A percentile compares a stretch with the other conserved stretches of the same genome.
Evolutionary conservation across 2,113 vertebrate species (phyloP).

Genomic region (Dasyprocta punctata): DNA sequence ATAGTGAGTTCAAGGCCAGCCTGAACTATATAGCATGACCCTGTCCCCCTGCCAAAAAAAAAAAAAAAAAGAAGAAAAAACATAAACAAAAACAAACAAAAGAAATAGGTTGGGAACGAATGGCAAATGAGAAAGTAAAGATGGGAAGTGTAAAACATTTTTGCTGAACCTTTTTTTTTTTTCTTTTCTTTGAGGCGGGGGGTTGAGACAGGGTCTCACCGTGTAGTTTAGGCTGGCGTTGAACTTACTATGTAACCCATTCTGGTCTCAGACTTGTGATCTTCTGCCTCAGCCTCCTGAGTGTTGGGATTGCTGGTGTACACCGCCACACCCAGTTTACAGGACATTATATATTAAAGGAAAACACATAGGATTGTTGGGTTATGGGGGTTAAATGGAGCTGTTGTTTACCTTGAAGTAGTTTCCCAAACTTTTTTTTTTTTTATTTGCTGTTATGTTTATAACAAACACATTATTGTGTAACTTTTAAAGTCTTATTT

Average conservation of each 20-base stretch:
- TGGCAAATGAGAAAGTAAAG: not conserved
- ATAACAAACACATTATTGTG: not conserved
- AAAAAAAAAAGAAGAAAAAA: too few species aligned
- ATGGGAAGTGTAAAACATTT: not conserved
- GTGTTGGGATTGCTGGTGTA: not conserved
- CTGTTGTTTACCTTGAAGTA: not conserved
- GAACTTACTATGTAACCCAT: not conserved
- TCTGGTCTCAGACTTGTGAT: not conserved
- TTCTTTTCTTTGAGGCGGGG: too few species aligned
- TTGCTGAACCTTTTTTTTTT: not conserved
- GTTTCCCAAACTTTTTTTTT: not conserved
- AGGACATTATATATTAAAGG: not conserved
- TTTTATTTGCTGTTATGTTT: not conserved
- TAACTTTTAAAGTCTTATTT: not conserved
- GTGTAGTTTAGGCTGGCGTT: not conserved
- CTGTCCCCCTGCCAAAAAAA: too few species aligned
- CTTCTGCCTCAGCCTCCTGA: not conserved
- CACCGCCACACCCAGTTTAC: not conserved
- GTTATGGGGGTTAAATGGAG: not conserved
- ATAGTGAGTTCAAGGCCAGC: not conserved
- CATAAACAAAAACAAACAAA: too few species aligned
- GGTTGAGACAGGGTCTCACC: not conserved
- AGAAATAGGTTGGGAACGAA: too few species aligned
- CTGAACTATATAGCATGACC: not conserved
- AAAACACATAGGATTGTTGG: not conserved